Evolutionary conservation across 1,140 invertebrate genomes (phyloP).

Genomic region (Wasmannia auropunctata): DNA sequence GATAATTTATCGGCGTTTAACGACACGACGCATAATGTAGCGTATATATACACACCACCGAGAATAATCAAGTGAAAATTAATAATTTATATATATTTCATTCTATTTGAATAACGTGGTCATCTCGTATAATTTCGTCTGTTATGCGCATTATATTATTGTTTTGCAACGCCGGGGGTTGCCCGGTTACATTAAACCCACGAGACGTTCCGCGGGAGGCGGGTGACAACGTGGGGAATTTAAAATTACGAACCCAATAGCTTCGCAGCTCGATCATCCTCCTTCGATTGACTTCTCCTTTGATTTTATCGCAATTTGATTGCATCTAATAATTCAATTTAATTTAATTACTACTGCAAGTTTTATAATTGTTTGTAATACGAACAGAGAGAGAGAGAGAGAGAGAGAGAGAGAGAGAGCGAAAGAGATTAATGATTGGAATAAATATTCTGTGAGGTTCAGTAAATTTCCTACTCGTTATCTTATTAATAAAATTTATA

Average conservation of each 20-base stretch:
- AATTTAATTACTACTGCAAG: neutral
- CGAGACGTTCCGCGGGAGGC: slow-evolving; percentile 46
- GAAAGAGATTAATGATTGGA: neutral
- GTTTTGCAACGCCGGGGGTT: slow-evolving; percentile 59
- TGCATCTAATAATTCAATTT: neutral
- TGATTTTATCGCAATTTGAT: slow-evolving; percentile 1
- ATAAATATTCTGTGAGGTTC: neutral
- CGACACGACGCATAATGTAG: slow-evolving; percentile 23
- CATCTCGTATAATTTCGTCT: slow-evolving; percentile 30
- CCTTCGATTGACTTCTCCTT: neutral
- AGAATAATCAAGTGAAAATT: slow-evolving; percentile 58
- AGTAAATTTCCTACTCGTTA: neutral
- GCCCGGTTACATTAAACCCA: slow-evolving; percentile 64
- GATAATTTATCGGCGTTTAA: slow-evolving; percentile 38
- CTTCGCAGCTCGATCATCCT: neutral
- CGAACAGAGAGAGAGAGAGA: too few relatives aligned
- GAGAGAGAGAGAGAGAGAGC: too few relatives aligned
- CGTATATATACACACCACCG: neutral
- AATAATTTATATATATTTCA: slow-evolving; percentile 65
- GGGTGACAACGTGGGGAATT: slow-evolving; percentile 44
- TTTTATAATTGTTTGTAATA: neutral
- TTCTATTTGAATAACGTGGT: slow-evolving; percentile 4
- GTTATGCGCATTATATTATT: slow-evolving; percentile 67
- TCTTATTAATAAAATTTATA: slow-evolving; percentile 6
- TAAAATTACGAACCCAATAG: slow-evolving; percentile 53